Percentiles rank a stretch among this genome's conserved stretches.
These are phyloP conservation scores for Callosobruchus maculatus DNA, from an alignment of 2,888 invertebrate genomes.

Conservation along the genomic window DNA sequence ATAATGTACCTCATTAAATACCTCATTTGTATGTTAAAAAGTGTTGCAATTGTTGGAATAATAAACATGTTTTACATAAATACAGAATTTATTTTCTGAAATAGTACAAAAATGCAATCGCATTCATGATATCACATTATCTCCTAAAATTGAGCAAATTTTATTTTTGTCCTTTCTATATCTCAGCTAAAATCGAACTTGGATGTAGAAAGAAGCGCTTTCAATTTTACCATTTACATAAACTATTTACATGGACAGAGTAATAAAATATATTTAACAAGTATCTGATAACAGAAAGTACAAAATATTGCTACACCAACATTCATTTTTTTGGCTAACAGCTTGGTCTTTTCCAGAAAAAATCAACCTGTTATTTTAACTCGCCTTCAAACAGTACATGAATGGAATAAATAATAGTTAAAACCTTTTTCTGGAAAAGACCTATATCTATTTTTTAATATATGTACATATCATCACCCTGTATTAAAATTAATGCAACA, in stretches of 20 bases:
- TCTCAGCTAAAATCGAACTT: neutral
- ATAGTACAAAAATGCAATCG: conserved; percentile 21
- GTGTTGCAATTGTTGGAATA: neutral
- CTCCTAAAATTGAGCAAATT: conserved; percentile 22
- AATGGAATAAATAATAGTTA: neutral
- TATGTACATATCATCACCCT: neutral
- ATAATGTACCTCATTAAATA: too few relatives aligned
- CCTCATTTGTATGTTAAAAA: too few relatives aligned
- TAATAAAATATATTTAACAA: too few relatives aligned
- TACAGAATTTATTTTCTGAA: neutral
- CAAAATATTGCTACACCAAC: neutral
- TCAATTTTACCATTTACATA: neutral
- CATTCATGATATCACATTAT: conserved; percentile 23
- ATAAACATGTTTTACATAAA: neutral
- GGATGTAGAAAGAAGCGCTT: neutral
- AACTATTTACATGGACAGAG: neutral
- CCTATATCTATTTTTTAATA: neutral
- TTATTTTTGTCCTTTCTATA: neutral
- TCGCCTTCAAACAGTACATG: neutral
- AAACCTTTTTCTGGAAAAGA: neutral
- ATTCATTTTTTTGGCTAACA: neutral
- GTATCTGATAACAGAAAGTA: neutral
- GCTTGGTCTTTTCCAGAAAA: neutral
- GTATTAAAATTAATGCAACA: neutral
- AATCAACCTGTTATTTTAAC: neutral